Evolutionary conservation across 2,797 vertebrate genomes (phyloP), one percentile per base, ranked within the genome.

Genomic region (Myotis findleyi): DNA sequence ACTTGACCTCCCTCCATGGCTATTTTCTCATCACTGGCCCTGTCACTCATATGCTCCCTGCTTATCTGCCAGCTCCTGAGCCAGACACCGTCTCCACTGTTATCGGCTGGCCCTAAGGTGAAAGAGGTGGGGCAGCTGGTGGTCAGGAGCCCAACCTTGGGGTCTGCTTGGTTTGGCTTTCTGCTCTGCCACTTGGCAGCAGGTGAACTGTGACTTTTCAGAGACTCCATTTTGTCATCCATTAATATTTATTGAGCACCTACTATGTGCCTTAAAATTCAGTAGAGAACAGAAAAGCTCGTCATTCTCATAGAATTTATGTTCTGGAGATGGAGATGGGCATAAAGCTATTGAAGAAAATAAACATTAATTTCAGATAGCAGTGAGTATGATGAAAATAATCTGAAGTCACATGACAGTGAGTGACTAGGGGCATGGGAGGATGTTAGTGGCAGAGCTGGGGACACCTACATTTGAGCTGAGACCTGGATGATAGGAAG

Each of bases 201-300:
- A 30, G 44, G 51, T 30, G 57, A 57, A n/a, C 2, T 0, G 0
- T 55, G 84, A 71, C 62, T 80, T 76, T 77, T 44, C 73, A 69
- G 88, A 82, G 6, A 49, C 51, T 92, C 41, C 53, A 27, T 84
- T 72, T 82, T 47, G 36, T 64, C 71, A 8, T 13, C 76, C 75
- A 6, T 30, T 62, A 36, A 38, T 73, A 64, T 27, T 73, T 91
- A 84, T 41, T 25, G 20, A 85, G 84, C 25, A 30, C 75, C 47
- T 49, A 36, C 38, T 47, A 33, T 49, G 59, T 66, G 30, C 30
- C 80, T 62, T 49, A 66, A 49, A 20, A 83, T 66, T 44, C 16
- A n/a, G 33, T 44, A 23, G 33, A 33, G 36, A 51, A n/a, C 23
- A 64, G 36, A 41, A 64, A 38, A 73, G 14, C 53, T 47, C 2